These are phyloP conservation scores for Tamias sibiricus DNA, from an alignment of 2,113 vertebrate species.

Conservation along the genomic window DNA sequence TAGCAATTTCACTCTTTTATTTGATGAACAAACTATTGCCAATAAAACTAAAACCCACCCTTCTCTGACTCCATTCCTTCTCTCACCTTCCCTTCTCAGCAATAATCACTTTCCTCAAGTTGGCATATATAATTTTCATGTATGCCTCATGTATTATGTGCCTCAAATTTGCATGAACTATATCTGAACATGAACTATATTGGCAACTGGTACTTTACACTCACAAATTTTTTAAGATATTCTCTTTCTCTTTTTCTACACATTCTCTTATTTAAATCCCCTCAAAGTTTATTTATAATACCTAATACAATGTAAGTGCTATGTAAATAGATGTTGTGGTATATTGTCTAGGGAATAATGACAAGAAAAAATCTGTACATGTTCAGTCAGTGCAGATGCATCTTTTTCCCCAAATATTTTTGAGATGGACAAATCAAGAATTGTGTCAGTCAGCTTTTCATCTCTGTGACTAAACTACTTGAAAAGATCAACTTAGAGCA, in stretches of 20 bases:
- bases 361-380: not conserved
- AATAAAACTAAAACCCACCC: not conserved
- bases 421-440: no score
- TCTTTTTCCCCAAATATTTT: not conserved
- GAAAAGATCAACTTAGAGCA: no score
- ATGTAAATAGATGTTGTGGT: not conserved
- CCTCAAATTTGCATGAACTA: conserved; percentile 14
- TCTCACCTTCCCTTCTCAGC: not conserved
- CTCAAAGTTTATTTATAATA: not conserved
- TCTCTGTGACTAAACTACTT: no score
- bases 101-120: not conserved
- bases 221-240: not conserved
- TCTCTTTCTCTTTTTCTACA: not conserved
- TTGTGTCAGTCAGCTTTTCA: no score
- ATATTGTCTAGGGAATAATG: not conserved
- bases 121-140: not conserved
- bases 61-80: not conserved
- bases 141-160: not conserved
- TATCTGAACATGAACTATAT: not conserved
- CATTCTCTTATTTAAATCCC: not conserved
- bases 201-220: not conserved
- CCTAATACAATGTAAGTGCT: not conserved
- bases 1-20: not conserved
- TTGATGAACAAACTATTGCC: not conserved
- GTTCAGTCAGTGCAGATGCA: not conserved